Evolutionary conservation across 2,888 invertebrate species (phyloP).

Genomic region (Apodemia mormo): DNA sequence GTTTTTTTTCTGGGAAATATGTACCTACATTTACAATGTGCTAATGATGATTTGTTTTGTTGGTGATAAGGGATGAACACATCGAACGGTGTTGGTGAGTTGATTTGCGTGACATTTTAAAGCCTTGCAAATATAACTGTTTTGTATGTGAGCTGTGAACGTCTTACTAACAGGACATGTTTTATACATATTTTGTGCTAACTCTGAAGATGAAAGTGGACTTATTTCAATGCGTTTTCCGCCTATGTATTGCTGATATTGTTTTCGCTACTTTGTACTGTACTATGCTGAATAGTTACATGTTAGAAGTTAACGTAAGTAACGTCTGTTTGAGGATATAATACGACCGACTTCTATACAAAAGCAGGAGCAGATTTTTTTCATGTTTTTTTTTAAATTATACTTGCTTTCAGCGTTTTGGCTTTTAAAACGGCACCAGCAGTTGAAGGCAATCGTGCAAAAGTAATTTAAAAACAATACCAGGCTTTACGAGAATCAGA

Average conservation of each 20-base stretch:
- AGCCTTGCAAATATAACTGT: conserved; percentile 44
- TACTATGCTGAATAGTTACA: neutral
- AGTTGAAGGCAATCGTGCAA: neutral
- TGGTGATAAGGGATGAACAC: conserved; percentile 69
- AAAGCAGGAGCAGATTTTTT: neutral
- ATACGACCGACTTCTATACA: neutral
- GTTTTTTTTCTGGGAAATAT: neutral
- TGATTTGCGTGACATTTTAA: conserved; percentile 53
- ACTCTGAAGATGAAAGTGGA: conserved; percentile 19
- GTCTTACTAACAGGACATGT: conserved; percentile 47
- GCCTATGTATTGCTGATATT: neutral
- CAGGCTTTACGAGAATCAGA: no score
- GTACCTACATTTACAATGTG: neutral
- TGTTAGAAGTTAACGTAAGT: neutral
- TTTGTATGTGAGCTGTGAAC: conserved; percentile 41
- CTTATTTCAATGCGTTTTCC: neutral
- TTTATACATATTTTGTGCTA: conserved; percentile 27
- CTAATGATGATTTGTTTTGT: conserved; percentile 56
- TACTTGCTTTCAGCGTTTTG: neutral
- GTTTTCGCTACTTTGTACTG: neutral
- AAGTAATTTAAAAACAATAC: no score
- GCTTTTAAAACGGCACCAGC: no score
- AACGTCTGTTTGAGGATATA: neutral
- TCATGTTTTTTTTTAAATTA: neutral
- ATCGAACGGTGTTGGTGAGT: conserved; percentile 70